Percentiles rank a stretch among this genome's conserved stretches.
These are phyloP conservation scores for Eudorcas thomsonii DNA, from an alignment of 2,113 vertebrate genomes.

Conservation along the genomic window DNA sequence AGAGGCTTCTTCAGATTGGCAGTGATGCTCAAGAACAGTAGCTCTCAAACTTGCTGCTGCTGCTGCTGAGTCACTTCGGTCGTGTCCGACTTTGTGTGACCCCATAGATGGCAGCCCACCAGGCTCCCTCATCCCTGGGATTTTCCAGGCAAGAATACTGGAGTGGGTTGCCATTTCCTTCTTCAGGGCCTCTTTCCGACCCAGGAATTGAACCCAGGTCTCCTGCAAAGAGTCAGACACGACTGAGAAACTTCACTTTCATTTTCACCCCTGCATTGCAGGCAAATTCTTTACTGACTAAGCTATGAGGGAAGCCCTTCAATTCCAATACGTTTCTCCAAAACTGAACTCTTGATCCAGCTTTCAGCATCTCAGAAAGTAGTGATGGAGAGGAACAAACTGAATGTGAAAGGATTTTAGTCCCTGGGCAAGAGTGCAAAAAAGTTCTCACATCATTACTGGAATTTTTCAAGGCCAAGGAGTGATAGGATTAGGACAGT, in stretches of 20 bases:
- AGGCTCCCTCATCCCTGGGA: neutral
- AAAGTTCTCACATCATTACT: neutral
- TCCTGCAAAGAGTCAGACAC: neutral
- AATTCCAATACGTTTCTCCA: neutral
- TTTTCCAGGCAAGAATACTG: neutral
- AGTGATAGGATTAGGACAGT: neutral
- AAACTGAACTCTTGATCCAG: neutral
- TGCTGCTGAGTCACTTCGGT: neutral
- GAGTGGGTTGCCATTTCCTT: neutral
- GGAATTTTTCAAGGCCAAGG: neutral
- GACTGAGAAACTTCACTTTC: too few relatives aligned
- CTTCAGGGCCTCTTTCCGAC: neutral
- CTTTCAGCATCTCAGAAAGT: neutral
- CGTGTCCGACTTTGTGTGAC: neutral
- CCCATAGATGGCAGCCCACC: neutral
- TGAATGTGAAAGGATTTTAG: neutral
- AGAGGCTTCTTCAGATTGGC: neutral
- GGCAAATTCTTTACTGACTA: neutral
- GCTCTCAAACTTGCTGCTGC: neutral
- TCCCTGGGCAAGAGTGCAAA: neutral
- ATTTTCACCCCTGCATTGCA: too few relatives aligned
- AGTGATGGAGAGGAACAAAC: neutral
- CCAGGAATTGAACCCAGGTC: neutral
- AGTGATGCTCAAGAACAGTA: neutral
- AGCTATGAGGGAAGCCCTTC: neutral